Evolutionary conservation across 2,888 invertebrate genomes (phyloP), one percentile per base, ranked within the genome.

Genomic region (Harmothoe impar): DNA sequence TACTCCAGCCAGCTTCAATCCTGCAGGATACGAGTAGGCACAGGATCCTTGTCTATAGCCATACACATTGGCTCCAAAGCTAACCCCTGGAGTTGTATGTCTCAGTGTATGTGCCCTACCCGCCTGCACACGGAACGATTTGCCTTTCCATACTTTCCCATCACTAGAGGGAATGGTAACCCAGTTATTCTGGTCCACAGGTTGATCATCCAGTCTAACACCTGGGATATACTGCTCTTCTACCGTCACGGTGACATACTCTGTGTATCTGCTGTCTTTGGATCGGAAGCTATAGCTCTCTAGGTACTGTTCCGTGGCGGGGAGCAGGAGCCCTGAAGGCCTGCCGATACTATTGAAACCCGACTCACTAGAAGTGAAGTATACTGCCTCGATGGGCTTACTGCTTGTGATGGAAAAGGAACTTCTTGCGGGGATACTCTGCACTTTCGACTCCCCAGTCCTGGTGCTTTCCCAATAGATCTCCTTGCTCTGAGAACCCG

Each of bases 1-100:
- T 62, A 62, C 62, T 62, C 62, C 62, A 62, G 35, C 17, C 5
- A 81, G 20, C 20, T 81, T 81, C 12, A 81, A 35, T 15, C 81
- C 81, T 81, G 81, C 81, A 43, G 81, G 81, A n/a, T 81, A 81
- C 0, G 81, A 1, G n/a, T 81, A 81, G 35, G 43, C 81, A 81
- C 81, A 81, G 35, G 17, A 33, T 20, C 35, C 81, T 17, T 10
- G 35, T n/a, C n/a, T 17, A n/a, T 33, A 35, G 81, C 81, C 81
- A n/a, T 81, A 81, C 43, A 81, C 81, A 43, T 81, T 17, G 17
- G 81, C 81, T 35, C 81, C 81, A n/a, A 81, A 81, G 35, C 35
- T 81, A 12, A 43, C 81, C 20, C 35, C 81, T 5, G 33, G 35
- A 17, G 43, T 35, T 12, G 20, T 23, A 35, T 81, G 81, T 17